Evolutionary conservation across 2,888 invertebrate species (phyloP).

Genomic region (Hemistola chrysoprasaria): DNA sequence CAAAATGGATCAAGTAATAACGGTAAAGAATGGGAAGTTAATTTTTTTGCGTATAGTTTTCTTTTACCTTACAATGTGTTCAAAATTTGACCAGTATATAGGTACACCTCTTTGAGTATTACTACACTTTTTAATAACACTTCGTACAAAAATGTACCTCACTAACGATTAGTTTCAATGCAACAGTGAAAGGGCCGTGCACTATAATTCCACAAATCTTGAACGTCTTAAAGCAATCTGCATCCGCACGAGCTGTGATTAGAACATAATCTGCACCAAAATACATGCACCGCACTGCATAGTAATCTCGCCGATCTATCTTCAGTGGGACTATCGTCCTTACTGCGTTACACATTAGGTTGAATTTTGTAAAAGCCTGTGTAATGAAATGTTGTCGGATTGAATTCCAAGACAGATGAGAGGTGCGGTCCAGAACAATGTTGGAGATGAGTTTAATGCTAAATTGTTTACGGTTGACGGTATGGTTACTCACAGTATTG

Average conservation of each 20-base stretch:
- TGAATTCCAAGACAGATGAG: slow-evolving; percentile 16
- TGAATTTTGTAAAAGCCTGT: slow-evolving; percentile 2
- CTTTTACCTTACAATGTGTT: too few species aligned
- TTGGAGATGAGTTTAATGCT: slow-evolving; percentile 16
- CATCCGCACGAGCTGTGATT: slow-evolving; percentile 25
- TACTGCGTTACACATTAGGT: slow-evolving; percentile 13
- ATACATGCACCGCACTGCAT: slow-evolving; percentile 15
- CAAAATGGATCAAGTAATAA: too few species aligned
- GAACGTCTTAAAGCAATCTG: slow-evolving; percentile 19
- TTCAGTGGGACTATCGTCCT: neutral
- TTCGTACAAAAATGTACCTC: too few species aligned
- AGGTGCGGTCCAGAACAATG: slow-evolving; percentile 15
- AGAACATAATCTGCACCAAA: slow-evolving; percentile 24
- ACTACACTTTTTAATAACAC: too few species aligned
- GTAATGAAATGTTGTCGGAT: slow-evolving; percentile 7
- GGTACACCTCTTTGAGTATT: too few species aligned
- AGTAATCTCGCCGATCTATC: slow-evolving; percentile 6
- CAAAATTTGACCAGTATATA: too few species aligned
- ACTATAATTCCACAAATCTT: slow-evolving; percentile 17
- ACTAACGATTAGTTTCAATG: too few species aligned
- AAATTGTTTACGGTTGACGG: slow-evolving; percentile 8
- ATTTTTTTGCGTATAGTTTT: too few species aligned
- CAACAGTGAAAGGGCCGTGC: slow-evolving; percentile 7
- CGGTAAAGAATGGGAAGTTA: too few species aligned
- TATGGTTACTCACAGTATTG: too few species aligned